Evolutionary conservation across 2,888 invertebrate genomes (phyloP).

Genomic region (Melipona bicolor): DNA sequence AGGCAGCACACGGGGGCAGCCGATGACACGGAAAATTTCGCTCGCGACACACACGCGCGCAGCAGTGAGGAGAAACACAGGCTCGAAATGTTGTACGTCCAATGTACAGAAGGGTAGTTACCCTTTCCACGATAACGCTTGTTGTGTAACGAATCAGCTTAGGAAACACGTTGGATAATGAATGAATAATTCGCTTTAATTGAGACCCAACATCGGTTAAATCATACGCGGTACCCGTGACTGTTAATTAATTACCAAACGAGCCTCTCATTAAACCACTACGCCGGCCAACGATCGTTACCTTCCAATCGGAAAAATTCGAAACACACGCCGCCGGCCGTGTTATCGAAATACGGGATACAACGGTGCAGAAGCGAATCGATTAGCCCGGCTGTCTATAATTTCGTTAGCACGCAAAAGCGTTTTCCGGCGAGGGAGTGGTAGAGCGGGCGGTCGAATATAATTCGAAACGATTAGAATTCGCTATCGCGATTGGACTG

Average conservation of each 20-base stretch:
- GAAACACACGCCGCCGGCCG: neutral
- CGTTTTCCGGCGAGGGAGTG: neutral
- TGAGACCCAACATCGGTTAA: neutral
- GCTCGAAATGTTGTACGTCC: neutral
- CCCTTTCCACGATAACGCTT: neutral
- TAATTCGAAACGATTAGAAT: too few species aligned
- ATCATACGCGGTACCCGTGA: constrained; percentile 4
- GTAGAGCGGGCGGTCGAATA: too few species aligned
- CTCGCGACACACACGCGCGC: neutral
- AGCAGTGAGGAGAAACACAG: neutral
- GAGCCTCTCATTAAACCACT: neutral
- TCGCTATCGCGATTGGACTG: too few species aligned
- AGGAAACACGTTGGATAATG: constrained; percentile 20
- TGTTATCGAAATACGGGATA: neutral
- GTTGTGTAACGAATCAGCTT: constrained; percentile 19
- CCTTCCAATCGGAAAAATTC: neutral
- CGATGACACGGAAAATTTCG: constrained; percentile 1
- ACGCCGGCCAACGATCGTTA: neutral
- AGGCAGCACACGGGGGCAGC: neutral
- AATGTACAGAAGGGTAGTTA: neutral
- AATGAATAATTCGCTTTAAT: constrained; percentile 47
- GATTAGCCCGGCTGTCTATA: neutral
- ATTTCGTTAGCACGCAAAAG: neutral
- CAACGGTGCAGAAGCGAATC: neutral
- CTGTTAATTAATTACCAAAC: constrained; percentile 44